Evolutionary conservation across 1,140 invertebrate genomes (phyloP).

Genomic region (Drosophila sproati): DNA sequence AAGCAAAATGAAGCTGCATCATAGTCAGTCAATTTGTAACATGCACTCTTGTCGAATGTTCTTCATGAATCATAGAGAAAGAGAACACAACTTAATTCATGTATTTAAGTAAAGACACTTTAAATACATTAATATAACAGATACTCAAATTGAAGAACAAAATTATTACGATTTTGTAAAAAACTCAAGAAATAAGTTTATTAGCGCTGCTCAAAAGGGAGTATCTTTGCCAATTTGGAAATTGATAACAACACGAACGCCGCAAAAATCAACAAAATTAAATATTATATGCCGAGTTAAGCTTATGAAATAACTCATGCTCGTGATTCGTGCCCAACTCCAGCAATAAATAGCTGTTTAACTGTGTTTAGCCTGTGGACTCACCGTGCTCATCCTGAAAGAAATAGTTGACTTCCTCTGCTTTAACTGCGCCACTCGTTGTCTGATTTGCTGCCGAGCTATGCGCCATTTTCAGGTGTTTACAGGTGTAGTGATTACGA

Average conservation of each 20-base stretch:
- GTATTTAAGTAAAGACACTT: no score
- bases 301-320: not conserved
- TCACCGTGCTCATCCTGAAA: conserved; percentile 81
- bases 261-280: no score
- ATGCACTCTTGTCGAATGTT: not conserved
- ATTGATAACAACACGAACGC: not conserved
- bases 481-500: conserved; percentile 39
- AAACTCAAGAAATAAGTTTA: no score
- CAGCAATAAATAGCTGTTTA: not conserved
- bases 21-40: conserved; percentile 5
- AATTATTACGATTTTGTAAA: no score
- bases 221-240: not conserved
- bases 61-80: not conserved
- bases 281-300: no score
- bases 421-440: conserved; percentile 56
- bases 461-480: conserved; percentile 75
- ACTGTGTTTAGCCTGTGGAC: conserved; percentile 34
- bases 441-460: conserved; percentile 56
- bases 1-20: conserved; percentile 7
- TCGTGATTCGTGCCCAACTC: not conserved
- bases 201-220: no score
- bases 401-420: conserved; percentile 79
- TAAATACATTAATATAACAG: no score
- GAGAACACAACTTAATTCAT: not conserved
- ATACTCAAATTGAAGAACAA: no score